Conservation (phyloP, 2,113 vertebrate species). For the Micronycteris hirsuta region DNA sequence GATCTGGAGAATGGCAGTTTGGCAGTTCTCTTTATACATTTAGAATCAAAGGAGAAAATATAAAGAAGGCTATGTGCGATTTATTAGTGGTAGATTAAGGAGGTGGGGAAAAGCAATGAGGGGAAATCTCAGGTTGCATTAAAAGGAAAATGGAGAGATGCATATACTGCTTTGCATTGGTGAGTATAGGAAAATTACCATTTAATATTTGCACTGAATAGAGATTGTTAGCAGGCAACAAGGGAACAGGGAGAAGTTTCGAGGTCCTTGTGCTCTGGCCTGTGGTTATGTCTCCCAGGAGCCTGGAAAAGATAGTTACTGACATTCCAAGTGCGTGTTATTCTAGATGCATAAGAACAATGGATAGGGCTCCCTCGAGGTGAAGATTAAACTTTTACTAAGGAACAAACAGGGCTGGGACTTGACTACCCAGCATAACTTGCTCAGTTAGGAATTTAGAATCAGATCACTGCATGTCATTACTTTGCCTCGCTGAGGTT, state of each 20-base stretch:
- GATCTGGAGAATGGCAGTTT: not conserved
- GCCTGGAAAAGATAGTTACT: not conserved
- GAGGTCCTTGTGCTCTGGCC: not conserved
- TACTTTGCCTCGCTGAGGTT: not conserved
- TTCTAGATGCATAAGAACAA: not conserved
- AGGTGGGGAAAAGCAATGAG: not conserved
- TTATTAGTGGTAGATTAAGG: not conserved
- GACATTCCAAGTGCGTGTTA: not conserved
- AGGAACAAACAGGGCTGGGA: not conserved
- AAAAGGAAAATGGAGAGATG: not conserved
- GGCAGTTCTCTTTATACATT: not conserved
- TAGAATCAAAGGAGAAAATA: not conserved
- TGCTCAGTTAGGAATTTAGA: not conserved
- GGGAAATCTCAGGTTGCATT: not conserved
- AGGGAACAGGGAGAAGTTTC: not conserved
- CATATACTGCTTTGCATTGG: no score
- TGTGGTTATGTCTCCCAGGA: not conserved
- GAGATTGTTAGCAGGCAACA: not conserved
- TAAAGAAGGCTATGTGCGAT: not conserved
- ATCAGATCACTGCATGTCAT: not conserved
- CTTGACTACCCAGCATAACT: not conserved
- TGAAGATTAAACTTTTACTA: not conserved
- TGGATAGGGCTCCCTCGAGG: not conserved
- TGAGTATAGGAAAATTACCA: not conserved
- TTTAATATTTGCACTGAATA: not conserved